Base-by-base conservation (phyloP, 2,113 vertebrate genomes). In the Apodemus sylvaticus region DNA sequence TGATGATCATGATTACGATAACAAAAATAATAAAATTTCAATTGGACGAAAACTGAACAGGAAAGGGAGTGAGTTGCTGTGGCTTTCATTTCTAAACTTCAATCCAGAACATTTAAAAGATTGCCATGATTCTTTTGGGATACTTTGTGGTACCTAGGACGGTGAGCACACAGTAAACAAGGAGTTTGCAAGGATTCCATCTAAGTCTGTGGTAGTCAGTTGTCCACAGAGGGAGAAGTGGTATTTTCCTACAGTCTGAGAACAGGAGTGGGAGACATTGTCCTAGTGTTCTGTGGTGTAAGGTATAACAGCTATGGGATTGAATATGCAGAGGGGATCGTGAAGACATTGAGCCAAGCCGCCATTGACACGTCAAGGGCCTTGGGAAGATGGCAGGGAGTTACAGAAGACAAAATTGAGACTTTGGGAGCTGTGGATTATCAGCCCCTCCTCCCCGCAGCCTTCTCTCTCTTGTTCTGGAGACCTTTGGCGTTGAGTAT, bases 241-340 rank as follows among this genome's bases (percentile, higher is more conserved):
- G 7, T 12, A 0, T 79, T 89, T 78, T 79, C 68, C 12, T n/a
- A 51, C 45, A 17, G 34, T 42, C n/a, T 19, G 58, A 73, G 70
- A n/a, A 68, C 87, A 70, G 48, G 26, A 81, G 20, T 14, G 36
- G 16, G 22, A 58, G 85, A 22, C 42, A 7, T 4, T n/a, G 4
- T 42, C 5, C 3, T 20, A 34, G 39, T 60, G 7, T 24, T 7
- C 24, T 45, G 1, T n/a, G 5, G 0, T 16, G 29, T 5, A 45
- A 3, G 34, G 6, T 9, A 11, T 62, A 17, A 89, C 39, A 42
- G 73, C 7, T 86, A 20, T 1, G 4, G 42, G 1, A 51, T 9
- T 79, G 8, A n/a, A 34, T n/a, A 51, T 42, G n/a, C 36, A 71
- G 42, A 34, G 3, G 5, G 8, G 1, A 31, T 48, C 45, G 58